A percentile compares a stretch with the other conserved stretches of the same genome.
These are phyloP conservation scores for Podarcis muralis DNA, from an alignment of 2,113 vertebrate genomes.

Conservation along the genomic window DNA sequence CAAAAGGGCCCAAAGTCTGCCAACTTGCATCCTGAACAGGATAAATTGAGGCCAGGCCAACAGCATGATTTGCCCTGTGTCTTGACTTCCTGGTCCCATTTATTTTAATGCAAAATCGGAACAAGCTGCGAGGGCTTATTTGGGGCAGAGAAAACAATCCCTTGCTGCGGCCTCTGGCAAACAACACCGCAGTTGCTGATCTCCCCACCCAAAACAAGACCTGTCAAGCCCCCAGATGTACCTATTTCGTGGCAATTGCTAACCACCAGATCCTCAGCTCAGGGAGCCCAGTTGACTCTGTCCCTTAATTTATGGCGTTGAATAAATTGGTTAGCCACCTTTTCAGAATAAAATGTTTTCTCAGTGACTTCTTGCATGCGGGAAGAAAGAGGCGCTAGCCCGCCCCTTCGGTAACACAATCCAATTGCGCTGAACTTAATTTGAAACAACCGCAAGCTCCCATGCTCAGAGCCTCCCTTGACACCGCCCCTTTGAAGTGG, in stretches of 20 bases:
- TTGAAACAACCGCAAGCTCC: neutral
- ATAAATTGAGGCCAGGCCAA: neutral
- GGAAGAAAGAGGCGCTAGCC: accelerated
- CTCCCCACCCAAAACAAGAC: no score
- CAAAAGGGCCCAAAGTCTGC: no score
- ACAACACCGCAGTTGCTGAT: no score
- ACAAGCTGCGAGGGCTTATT: neutral
- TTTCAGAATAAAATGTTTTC: neutral
- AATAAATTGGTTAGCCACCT: neutral
- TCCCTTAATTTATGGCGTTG: neutral
- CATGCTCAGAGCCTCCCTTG: accelerated
- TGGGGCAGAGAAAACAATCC: neutral
- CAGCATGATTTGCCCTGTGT: neutral
- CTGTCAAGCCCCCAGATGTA: neutral
- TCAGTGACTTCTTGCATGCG: neutral
- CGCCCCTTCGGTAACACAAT: accelerated
- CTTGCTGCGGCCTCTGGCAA: no score
- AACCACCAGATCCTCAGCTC: neutral
- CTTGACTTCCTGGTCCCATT: neutral
- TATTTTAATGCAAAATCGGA: neutral
- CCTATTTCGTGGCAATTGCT: neutral
- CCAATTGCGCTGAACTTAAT: neutral
- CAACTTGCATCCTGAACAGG: neutral
- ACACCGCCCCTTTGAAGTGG: neutral
- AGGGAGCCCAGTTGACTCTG: neutral